Percentiles rank a stretch among this genome's conserved stretches.
These are phyloP conservation scores for Heterochromis multidens DNA, from an alignment of 2,113 vertebrate genomes.

Conservation along the genomic window DNA sequence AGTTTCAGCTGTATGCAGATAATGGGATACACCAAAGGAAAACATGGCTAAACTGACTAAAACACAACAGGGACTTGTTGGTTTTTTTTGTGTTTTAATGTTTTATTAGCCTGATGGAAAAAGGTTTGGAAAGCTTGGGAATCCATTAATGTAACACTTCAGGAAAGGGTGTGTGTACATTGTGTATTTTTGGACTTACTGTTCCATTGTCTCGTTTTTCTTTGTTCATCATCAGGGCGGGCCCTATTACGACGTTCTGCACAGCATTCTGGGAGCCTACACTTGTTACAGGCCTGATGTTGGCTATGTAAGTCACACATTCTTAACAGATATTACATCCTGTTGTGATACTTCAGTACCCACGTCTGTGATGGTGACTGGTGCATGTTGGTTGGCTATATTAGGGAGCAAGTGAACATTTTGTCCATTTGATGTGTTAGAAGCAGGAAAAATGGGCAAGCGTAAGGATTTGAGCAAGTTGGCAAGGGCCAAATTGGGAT, in stretches of 20 bases:
- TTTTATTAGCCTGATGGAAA: not conserved
- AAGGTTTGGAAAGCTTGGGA: not conserved
- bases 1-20: not conserved
- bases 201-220: not conserved
- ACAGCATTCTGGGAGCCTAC: slow-evolving; percentile 93
- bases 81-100: too few relatives aligned
- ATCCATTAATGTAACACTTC: not conserved
- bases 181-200: not conserved
- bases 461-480: too few relatives aligned
- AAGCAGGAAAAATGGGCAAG: too few relatives aligned
- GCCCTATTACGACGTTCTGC: slow-evolving; percentile 88
- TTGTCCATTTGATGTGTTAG: too few relatives aligned
- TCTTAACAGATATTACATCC: not conserved
- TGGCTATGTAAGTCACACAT: slow-evolving; percentile 86
- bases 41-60: not conserved
- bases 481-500: too few relatives aligned
- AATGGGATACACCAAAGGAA: fast-evolving
- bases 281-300: slow-evolving; percentile 95
- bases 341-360: fast-evolving
- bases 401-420: too few relatives aligned
- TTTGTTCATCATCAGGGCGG: slow-evolving; percentile 79
- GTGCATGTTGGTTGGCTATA: too few relatives aligned
- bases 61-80: not conserved
- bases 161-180: not conserved
- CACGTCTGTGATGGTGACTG: not conserved